Base-by-base conservation (phyloP, 2,888 invertebrate genomes). In the Epinotia ramella region DNA sequence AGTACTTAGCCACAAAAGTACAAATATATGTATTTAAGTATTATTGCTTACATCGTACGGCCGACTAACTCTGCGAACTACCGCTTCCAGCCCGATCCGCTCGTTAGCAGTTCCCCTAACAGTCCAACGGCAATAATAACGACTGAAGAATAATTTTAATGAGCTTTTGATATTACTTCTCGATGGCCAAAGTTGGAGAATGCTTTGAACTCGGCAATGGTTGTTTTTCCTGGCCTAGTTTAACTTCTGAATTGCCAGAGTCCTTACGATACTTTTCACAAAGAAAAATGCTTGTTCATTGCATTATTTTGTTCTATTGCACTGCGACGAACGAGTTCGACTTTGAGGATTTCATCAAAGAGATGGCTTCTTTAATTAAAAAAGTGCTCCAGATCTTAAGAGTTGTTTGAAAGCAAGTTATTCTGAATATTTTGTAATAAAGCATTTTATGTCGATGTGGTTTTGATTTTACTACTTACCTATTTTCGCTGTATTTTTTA, bases 181-280 rank as follows among this genome's bases (percentile, higher is more conserved):
- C 80, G 79, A 87, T 84, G 85, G 80, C 74, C 78, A 78, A 88
- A 87, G 80, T 88, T 86, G 77, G 81, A 78, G 84, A 86, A 84
- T 82, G 82, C 81, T 83, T 82, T 77, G 83, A 84, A 82, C 83
- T 81, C 72, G 78, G 72, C 87, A 84, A 87, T 84, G 81, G 79
- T 80, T 84, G 82, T 81, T 84, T 84, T 82, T 77, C 77, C 76
- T 80, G 80, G 68, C 79, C 81, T 81, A 82, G 81, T 84, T 64
- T 28, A 64, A 65, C 59, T 59, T 70, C 24, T 66, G 65, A 66
- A 75, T 75, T 53, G 70, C 70, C 53, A 33, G 67, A 57, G 56
- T 59, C 49, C 59, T 59, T 44, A 68, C 44, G 40, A 53, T 53
- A 49, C n/a, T 44, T 46, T 73, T 33, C 53, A 59, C 40, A 70